Evolutionary conservation across 2,888 invertebrate species (phyloP).

Genomic region (Odontocolon sp.): DNA sequence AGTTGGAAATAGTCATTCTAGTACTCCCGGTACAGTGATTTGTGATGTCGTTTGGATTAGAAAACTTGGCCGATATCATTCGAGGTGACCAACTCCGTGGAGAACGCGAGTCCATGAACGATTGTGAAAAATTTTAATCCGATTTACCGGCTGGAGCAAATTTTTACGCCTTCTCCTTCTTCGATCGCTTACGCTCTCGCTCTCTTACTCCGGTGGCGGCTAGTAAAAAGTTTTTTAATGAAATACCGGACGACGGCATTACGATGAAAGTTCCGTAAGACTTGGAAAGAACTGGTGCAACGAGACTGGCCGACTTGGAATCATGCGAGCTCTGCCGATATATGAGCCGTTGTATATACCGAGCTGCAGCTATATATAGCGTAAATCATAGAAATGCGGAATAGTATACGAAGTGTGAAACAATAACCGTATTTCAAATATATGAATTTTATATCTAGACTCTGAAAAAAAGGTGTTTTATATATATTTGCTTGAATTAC

Average conservation of each 20-base stretch:
- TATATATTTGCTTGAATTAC: neutral
- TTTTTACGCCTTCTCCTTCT: neutral
- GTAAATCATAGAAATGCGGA: too few species aligned
- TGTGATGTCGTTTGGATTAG: conserved; percentile 8
- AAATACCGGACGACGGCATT: conserved; percentile 38
- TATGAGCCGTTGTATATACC: too few species aligned
- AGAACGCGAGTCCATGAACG: neutral
- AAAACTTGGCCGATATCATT: conserved; percentile 22
- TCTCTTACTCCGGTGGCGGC: neutral
- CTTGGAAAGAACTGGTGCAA: conserved; percentile 20
- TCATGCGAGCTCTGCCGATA: conserved; percentile 38
- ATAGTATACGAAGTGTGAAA: too few species aligned
- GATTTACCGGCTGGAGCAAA: conserved; percentile 4
- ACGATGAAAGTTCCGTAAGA: conserved; percentile 48
- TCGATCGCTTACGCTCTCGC: neutral
- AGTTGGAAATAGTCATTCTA: too few species aligned
- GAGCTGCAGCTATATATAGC: too few species aligned
- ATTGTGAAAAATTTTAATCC: conserved; percentile 28
- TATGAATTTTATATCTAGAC: too few species aligned
- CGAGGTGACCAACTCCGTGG: conserved; percentile 2
- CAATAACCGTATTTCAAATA: too few species aligned
- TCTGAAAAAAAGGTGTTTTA: neutral
- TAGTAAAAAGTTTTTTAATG: conserved; percentile 54
- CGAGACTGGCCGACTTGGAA: conserved; percentile 40
- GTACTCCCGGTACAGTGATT: conserved; percentile 15